Conservation (phyloP, 2,888 invertebrate genomes). For the Cerastis leucographa region DNA sequence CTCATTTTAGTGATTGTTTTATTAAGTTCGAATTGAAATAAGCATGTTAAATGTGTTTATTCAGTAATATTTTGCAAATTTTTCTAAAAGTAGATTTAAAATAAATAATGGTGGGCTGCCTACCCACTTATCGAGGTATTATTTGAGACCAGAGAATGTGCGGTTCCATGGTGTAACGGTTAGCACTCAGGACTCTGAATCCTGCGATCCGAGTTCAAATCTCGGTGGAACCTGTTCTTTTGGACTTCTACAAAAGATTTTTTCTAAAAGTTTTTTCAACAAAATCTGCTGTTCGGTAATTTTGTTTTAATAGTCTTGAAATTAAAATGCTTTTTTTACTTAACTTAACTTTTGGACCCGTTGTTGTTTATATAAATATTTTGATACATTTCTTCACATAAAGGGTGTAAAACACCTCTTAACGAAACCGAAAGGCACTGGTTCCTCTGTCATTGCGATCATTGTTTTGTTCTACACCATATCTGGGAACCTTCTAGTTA, state of each 20-base stretch:
- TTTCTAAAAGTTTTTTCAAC: not conserved
- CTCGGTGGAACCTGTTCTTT: constrained; percentile 92
- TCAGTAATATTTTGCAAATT: not conserved
- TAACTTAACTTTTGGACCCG: not conserved
- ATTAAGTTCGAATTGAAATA: not conserved
- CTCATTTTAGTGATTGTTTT: too few relatives aligned
- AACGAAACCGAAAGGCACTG: too few relatives aligned
- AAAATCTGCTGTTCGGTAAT: not conserved
- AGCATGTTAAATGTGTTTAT: not conserved
- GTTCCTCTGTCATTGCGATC: too few relatives aligned
- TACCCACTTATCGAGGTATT: not conserved
- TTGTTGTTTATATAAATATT: not conserved
- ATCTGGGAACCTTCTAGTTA: too few relatives aligned
- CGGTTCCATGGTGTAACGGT: constrained; percentile 92
- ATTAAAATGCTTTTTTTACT: not conserved
- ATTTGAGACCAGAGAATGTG: not conserved
- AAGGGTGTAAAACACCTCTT: too few relatives aligned
- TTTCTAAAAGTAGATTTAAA: not conserved
- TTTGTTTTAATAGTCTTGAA: not conserved
- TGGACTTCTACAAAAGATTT: constrained; percentile 19
- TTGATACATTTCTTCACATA: not conserved
- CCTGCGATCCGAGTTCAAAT: constrained; percentile 96
- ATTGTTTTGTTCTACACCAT: too few relatives aligned
- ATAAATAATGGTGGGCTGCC: not conserved
- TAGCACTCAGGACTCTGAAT: constrained; percentile 95